Percentiles rank a stretch among this genome's conserved stretches.
Evolutionary conservation across 2,888 invertebrate genomes (phyloP).

Genomic region (Toxonevra muliebris): DNA sequence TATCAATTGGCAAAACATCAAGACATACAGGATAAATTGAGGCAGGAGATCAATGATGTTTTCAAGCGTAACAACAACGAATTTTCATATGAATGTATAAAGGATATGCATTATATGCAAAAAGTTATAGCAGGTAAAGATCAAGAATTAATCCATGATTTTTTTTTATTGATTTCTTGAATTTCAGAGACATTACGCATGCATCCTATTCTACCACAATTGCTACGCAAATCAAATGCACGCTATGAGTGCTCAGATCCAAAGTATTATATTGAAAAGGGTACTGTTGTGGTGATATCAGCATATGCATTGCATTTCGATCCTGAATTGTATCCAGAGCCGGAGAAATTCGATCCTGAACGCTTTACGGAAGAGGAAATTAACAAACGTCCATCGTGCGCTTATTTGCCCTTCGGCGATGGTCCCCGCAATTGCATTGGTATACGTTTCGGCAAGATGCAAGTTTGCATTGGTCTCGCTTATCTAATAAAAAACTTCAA

Average conservation of each 20-base stretch:
- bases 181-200: slow-evolving; percentile 66
- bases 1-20: slow-evolving; percentile 67
- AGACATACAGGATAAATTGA: slow-evolving; percentile 64
- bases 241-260: slow-evolving; percentile 67
- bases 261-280: slow-evolving; percentile 67
- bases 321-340: slow-evolving; percentile 69
- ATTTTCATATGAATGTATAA: slow-evolving; percentile 65
- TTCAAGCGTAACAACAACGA: slow-evolving; percentile 56
- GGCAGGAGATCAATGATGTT: slow-evolving; percentile 63
- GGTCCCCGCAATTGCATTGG: slow-evolving; percentile 61
- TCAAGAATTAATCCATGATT: no score
- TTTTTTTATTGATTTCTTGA: not conserved
- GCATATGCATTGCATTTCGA: slow-evolving; percentile 70
- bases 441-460: slow-evolving; percentile 57
- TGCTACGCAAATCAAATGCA: slow-evolving; percentile 67
- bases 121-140: slow-evolving; percentile 60
- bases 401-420: slow-evolving; percentile 60
- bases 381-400: slow-evolving; percentile 64
- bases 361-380: slow-evolving; percentile 70
- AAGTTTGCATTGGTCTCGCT: slow-evolving; percentile 52
- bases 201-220: slow-evolving; percentile 67
- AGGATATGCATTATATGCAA: slow-evolving; percentile 67
- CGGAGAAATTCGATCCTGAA: slow-evolving; percentile 71
- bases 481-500: slow-evolving; percentile 44
- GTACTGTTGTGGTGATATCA: slow-evolving; percentile 68